These are phyloP conservation scores for Iselma pallidipennis DNA, from an alignment of 2,888 invertebrate genomes.

Conservation along the genomic window DNA sequence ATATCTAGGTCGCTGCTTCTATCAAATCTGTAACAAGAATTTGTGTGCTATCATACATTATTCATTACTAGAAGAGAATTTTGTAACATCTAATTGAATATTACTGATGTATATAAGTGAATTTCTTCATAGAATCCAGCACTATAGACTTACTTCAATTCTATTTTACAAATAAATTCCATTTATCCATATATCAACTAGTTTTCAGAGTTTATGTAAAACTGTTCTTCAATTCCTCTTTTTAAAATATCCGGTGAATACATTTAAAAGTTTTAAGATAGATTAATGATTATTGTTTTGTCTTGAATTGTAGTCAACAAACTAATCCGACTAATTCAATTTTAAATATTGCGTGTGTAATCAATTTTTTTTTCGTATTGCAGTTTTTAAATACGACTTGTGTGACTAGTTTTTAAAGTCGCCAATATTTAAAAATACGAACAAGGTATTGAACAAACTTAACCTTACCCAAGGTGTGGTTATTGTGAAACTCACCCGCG, in stretches of 20 bases:
- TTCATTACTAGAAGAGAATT: slow-evolving; percentile 15
- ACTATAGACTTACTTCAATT: too few relatives aligned
- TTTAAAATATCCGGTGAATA: too few relatives aligned
- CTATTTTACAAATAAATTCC: too few relatives aligned
- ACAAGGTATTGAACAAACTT: slow-evolving; percentile 8
- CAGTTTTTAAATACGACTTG: slow-evolving; percentile 24
- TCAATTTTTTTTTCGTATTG: neutral
- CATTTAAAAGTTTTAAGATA: too few relatives aligned
- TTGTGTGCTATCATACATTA: slow-evolving; percentile 13
- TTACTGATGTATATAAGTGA: neutral
- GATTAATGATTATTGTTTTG: too few relatives aligned
- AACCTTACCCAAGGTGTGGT: slow-evolving; percentile 24
- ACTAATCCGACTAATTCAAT: neutral
- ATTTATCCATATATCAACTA: too few relatives aligned
- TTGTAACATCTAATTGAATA: slow-evolving; percentile 11
- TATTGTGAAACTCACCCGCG: slow-evolving; percentile 23
- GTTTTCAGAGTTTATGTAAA: too few relatives aligned
- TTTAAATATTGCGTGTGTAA: neutral
- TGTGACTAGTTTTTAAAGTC: slow-evolving; percentile 19
- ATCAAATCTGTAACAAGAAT: slow-evolving; percentile 21
- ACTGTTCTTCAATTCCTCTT: too few relatives aligned
- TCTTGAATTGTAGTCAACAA: too few relatives aligned
- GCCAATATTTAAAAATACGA: slow-evolving; percentile 11
- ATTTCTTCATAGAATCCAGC: neutral
- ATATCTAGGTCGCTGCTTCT: slow-evolving; percentile 16